Evolutionary conservation across 2,888 invertebrate species (phyloP), one percentile per base, ranked within the genome.

Genomic region (Archips crataeganus): DNA sequence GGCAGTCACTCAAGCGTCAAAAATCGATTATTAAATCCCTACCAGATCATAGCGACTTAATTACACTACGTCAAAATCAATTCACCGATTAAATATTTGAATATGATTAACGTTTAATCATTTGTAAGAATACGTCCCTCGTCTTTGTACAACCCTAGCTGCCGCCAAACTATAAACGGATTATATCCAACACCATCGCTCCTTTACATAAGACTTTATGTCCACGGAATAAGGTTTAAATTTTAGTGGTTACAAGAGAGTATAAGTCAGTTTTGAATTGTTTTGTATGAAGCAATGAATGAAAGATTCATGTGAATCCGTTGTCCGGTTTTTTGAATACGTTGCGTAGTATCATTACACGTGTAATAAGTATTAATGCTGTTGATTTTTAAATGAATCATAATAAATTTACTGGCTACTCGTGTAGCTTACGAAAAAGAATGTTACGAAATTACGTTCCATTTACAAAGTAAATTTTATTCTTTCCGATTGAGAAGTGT

Each of bases 1-100:
- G 73, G 68, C 71, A 81, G 82, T 87, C 91, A 89, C 74, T 88
- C 85, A 86, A 84, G 82, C 89, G 85, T 87, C 80, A 81, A 85
- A 86, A 92, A 90, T 87, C 84, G 85, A 86, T 90, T 88, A 79
- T 76, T 75, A 76, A 84, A 82, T 82, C 83, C 81, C 81, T 51
- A 36, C 15, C 65, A 65, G 65, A 51, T 65, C 80, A 85, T 86
- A 85, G 85, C 82, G 78, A 83, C 85, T 88, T 91, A 91, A 91
- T 91, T 89, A 86, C 82, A 75, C 63, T 15, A 76, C 81, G 92
- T 93, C 94, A 87, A 89, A 91, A 87, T 88, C 91, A 89, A 93
- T 89, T 85, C 90, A 88, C 9, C 84, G 82, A 82, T 82, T 78
- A 77, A 78, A 80, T 86, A 85, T 88, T 89, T 92, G 91, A 93